A percentile compares a stretch with the other conserved stretches of the same genome.
These are phyloP conservation scores for Drosophila anceps DNA, from an alignment of 2,888 invertebrate species.

Conservation along the genomic window DNA sequence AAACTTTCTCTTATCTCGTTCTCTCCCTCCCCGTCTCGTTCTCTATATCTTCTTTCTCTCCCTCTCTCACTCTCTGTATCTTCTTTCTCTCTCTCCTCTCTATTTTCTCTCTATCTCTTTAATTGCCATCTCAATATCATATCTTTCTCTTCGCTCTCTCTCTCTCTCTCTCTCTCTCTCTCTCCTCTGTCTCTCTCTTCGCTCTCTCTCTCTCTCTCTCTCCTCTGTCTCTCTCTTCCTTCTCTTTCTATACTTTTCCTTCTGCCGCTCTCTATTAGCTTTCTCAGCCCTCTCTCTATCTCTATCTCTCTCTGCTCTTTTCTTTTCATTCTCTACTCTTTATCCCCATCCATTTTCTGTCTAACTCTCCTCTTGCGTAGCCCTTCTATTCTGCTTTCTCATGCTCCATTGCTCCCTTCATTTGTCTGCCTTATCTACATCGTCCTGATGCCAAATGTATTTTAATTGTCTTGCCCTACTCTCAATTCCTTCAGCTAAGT, in stretches of 20 bases:
- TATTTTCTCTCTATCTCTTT: neutral
- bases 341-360: neutral
- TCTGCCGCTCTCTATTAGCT: neutral
- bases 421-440: neutral
- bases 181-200: neutral
- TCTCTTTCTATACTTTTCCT: neutral
- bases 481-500: neutral
- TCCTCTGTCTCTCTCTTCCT: neutral
- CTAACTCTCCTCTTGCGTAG: neutral
- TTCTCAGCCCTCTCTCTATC: neutral
- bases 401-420: neutral
- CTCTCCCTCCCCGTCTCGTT: too few relatives aligned
- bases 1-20: too few relatives aligned
- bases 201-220: neutral
- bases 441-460: neutral
- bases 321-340: neutral
- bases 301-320: neutral
- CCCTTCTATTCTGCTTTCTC: neutral
- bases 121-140: neutral
- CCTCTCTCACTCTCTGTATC: neutral
- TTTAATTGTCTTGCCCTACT: neutral
- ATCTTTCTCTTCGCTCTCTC: neutral
- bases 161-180: neutral
- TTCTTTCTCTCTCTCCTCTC: neutral
- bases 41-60: neutral